Evolutionary conservation across 1,140 invertebrate species (phyloP), one percentile per base, ranked within the genome.

Genomic region (Doryteuthis pealeii): DNA sequence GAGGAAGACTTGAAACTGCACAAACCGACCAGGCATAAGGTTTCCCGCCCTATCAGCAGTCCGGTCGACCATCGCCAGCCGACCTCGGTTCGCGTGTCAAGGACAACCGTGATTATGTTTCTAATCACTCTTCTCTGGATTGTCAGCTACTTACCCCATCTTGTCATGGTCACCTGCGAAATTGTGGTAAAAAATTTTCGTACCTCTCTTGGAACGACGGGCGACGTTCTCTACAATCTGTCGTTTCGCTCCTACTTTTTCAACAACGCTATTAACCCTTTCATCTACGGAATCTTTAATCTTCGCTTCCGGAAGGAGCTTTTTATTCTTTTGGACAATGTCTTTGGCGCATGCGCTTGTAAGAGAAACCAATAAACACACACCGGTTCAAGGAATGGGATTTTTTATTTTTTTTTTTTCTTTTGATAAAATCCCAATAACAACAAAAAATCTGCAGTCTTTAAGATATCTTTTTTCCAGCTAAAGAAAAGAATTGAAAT

Each of bases 201-300:
- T 5, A 32, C 32, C 12, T 68, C 66, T 30, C 66, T 68, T 31
- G 66, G 66, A 5, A 68, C 66, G 6, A 68, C 32, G 31, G 66
- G 66, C 4, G 66, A 68, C 28, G 66, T 68, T 22, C 66, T 68
- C 3, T 68, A 68, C 66, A 68, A 68, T 68, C 22, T 68, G 30
- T 68, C 66, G 5, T 68, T 68, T 68, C 28, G 66, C 18, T 68
- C 66, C 18, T 68, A 68, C 28, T 68, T 68, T 30, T 68, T 68
- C 32, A 68, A 68, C 32, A 68, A 68, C 30, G 66, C 66, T 6
- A 68, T 68, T 32, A 68, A 68, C 31, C 66, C 66, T 6, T 68
- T 68, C 31, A 68, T 68, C 22, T 68, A 68, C 31, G 66, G 66
- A 30, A 68, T 68, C 30, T 68, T 68, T 22, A 68, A 68, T 31